Conservation (phyloP, 2,113 vertebrate species). For the Muntiacus muntjak region DNA sequence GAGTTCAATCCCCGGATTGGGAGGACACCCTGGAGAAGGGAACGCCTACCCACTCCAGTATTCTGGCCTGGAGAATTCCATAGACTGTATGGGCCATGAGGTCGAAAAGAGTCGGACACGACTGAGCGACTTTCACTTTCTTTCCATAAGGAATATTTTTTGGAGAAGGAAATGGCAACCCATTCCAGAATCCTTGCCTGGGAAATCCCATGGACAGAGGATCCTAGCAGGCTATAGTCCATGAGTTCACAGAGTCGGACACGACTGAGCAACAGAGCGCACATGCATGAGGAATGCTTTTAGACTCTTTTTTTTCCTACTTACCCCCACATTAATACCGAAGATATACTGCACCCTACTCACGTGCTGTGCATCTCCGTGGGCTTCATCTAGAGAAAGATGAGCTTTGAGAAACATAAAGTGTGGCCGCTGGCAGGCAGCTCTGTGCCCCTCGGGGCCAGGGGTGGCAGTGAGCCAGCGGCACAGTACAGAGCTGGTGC, state of each 20-base stretch:
- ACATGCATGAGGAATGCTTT: not conserved
- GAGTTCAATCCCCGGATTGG: not conserved
- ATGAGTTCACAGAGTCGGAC: not conserved
- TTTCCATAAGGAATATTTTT: not conserved
- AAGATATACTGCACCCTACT: not conserved
- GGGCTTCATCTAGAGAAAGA: not conserved
- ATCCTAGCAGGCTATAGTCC: not conserved
- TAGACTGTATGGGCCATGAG: not conserved
- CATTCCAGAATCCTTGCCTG: not conserved
- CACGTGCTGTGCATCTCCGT: not conserved
- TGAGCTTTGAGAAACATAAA: not conserved
- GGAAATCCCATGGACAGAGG: not conserved
- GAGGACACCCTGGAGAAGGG: not conserved
- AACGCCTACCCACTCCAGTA: not conserved
- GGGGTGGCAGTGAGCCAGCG: rapidly evolving
- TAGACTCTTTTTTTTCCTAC: not conserved
- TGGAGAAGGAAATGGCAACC: not conserved
- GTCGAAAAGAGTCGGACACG: not conserved
- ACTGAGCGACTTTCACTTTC: not conserved
- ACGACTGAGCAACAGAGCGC: not conserved
- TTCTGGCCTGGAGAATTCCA: not conserved
- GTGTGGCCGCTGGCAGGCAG: not conserved
- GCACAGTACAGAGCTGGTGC: rapidly evolving
- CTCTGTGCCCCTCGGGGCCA: not conserved
- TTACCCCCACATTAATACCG: no score